These are phyloP conservation scores for Lottia gigantea DNA, from an alignment of 2,888 invertebrate genomes.

Conservation along the genomic window DNA sequence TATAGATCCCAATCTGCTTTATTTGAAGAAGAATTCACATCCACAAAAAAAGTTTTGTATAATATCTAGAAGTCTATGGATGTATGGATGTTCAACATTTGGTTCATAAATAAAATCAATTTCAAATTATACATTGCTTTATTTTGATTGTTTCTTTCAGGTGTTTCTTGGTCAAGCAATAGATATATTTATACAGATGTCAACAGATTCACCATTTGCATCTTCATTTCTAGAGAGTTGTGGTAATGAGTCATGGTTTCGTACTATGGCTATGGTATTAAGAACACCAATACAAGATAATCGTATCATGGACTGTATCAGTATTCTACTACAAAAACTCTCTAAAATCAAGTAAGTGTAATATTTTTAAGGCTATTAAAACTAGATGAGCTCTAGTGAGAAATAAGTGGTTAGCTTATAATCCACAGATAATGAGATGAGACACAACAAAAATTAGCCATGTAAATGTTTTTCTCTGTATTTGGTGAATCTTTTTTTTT, in stretches of 20 bases:
- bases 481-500: background rate
- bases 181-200: slow-evolving; percentile 64
- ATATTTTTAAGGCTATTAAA: background rate
- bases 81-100: background rate
- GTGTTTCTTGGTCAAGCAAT: slow-evolving; percentile 58
- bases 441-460: too few species aligned
- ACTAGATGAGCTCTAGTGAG: too few species aligned
- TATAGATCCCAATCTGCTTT: too few species aligned
- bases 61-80: too few species aligned
- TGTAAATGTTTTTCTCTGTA: too few species aligned
- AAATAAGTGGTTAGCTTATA: too few species aligned
- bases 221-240: slow-evolving; percentile 61
- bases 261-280: slow-evolving; percentile 60
- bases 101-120: background rate
- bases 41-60: background rate
- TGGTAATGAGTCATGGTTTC: slow-evolving; percentile 64
- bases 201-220: slow-evolving; percentile 61
- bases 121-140: background rate
- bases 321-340: slow-evolving; percentile 65
- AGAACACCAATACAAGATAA: slow-evolving; percentile 57
- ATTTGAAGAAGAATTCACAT: background rate
- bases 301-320: slow-evolving; percentile 62
- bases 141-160: slow-evolving; percentile 38
- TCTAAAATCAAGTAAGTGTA: slow-evolving; percentile 60
- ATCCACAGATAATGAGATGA: too few species aligned